These are phyloP conservation scores for Amphipyra berbera DNA, from an alignment of 2,888 invertebrate species.

Conservation along the genomic window DNA sequence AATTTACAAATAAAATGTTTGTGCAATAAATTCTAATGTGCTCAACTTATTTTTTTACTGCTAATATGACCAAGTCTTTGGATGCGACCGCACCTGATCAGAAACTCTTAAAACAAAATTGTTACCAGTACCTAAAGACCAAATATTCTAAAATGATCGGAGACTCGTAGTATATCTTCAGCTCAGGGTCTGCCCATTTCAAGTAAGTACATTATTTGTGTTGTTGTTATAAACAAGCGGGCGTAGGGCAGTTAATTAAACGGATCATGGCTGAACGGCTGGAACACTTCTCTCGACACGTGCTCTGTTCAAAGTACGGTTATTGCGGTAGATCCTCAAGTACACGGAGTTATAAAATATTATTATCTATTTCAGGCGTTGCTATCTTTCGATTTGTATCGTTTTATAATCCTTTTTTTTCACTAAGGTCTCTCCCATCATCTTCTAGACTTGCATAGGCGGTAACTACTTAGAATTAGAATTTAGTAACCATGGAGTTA, in stretches of 20 bases:
- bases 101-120: too few species aligned
- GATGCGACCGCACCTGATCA: too few species aligned
- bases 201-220: not conserved
- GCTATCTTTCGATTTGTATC: too few species aligned
- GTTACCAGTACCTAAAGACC: not conserved
- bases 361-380: not conserved
- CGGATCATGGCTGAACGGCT: constrained; percentile 27
- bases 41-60: too few species aligned
- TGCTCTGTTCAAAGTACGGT: constrained; percentile 28
- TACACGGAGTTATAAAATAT: constrained; percentile 11
- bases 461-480: too few species aligned
- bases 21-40: too few species aligned
- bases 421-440: too few species aligned
- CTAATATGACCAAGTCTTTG: not conserved
- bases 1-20: too few species aligned
- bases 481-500: too few species aligned
- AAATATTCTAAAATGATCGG: not conserved
- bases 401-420: too few species aligned
- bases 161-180: not conserved
- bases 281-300: constrained; percentile 38
- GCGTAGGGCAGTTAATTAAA: constrained; percentile 20
- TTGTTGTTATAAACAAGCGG: constrained; percentile 19
- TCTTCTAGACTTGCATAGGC: too few species aligned
- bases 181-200: constrained; percentile 1
- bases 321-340: constrained; percentile 11